Conservation (phyloP, 2,888 invertebrate species). For the Epicampocera succincta region DNA sequence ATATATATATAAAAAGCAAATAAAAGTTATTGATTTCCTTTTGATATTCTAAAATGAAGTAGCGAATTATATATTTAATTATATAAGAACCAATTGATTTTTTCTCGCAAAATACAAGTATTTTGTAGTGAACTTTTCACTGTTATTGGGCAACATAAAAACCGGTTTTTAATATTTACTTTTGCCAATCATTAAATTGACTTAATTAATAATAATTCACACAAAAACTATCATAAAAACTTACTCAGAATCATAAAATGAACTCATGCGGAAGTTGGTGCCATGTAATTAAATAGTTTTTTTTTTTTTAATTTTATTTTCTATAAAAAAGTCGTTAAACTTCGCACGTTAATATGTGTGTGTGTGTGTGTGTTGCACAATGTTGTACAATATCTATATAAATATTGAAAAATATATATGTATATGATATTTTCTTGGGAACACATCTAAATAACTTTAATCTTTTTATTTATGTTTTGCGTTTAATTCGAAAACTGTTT, state of each 20-base stretch:
- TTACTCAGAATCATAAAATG: slow-evolving; percentile 80
- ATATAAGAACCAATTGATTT: too few relatives aligned
- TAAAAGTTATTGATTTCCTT: too few relatives aligned
- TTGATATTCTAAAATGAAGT: too few relatives aligned
- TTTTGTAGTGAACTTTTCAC: too few relatives aligned
- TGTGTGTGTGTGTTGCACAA: neutral
- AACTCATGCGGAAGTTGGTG: slow-evolving; percentile 76
- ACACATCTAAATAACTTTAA: slow-evolving; percentile 18
- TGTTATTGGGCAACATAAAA: too few relatives aligned
- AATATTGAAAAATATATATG: slow-evolving; percentile 11
- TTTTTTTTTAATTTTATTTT: neutral
- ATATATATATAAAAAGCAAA: too few relatives aligned
- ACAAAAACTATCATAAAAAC: slow-evolving; percentile 65
- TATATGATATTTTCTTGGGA: neutral
- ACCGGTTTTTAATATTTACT: too few relatives aligned
- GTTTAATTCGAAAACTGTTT: slow-evolving; percentile 22
- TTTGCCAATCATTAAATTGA: neutral
- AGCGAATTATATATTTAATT: too few relatives aligned
- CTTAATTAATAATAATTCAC: too few relatives aligned
- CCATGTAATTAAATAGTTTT: slow-evolving; percentile 26
- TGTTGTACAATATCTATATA: neutral
- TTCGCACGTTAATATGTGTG: slow-evolving; percentile 1
- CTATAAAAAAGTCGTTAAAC: slow-evolving; percentile 20
- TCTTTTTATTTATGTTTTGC: slow-evolving; percentile 18
- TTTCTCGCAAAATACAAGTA: too few relatives aligned